phyloP scores from a whole-genome alignment of 2,797 vertebrate species.

The Poecilia gillii region DNA sequence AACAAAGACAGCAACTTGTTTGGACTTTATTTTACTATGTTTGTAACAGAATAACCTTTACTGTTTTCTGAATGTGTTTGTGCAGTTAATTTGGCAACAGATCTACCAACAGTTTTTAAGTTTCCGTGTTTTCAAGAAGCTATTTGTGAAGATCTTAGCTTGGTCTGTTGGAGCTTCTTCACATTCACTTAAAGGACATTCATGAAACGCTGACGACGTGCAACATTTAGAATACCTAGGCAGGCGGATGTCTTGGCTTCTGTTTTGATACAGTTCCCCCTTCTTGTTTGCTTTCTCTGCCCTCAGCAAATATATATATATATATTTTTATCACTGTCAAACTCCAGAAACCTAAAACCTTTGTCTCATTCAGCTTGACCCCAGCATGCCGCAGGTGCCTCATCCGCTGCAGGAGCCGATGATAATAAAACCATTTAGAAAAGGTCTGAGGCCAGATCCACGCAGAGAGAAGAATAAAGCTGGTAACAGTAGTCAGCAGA shows the following conservation, averaged over 20 bases:
- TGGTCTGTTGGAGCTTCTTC: background rate
- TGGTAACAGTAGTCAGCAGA: conserved; percentile 56
- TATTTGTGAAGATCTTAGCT: background rate
- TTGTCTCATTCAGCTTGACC: conserved; percentile 54
- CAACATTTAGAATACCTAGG: background rate
- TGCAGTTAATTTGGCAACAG: background rate
- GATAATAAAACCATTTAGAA: conserved; percentile 44
- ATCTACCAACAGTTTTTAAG: background rate
- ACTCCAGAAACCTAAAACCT: background rate
- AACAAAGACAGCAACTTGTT: background rate
- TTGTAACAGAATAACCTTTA: background rate
- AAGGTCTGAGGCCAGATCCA: conserved; percentile 41
- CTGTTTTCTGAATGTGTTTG: background rate
- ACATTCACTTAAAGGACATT: background rate
- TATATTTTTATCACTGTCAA: background rate
- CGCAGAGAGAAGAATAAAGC: conserved; percentile 49
- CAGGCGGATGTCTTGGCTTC: background rate
- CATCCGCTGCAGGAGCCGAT: conserved; percentile 26
- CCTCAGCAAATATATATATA: background rate
- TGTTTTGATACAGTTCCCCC: background rate
- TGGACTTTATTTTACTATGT: background rate
- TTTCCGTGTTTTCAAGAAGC: background rate
- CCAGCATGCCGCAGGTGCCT: conserved; percentile 43
- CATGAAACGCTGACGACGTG: background rate
- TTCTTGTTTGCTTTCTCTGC: background rate